Evolutionary conservation across 2,888 invertebrate genomes (phyloP).

Genomic region (Drosophila prolongata): DNA sequence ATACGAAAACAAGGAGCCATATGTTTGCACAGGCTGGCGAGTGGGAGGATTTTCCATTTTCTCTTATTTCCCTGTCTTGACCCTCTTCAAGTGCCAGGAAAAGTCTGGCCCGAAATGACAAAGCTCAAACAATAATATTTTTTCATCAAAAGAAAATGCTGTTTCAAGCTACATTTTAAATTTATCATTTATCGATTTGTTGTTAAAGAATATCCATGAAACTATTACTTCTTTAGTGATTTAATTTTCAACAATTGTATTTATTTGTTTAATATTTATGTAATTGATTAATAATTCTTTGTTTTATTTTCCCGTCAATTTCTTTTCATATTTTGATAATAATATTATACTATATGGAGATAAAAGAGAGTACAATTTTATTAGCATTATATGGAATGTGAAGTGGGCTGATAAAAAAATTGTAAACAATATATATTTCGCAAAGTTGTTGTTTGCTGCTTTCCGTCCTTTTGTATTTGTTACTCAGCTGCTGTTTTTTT

Average conservation of each 20-base stretch:
- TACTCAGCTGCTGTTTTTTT: constrained; percentile 3
- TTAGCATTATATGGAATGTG: too few relatives aligned
- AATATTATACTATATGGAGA: too few relatives aligned
- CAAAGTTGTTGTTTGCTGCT: background rate
- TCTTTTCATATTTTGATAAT: too few relatives aligned
- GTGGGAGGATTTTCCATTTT: background rate
- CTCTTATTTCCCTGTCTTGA: background rate
- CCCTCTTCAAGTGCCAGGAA: constrained; percentile 15
- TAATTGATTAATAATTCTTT: too few relatives aligned
- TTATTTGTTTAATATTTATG: too few relatives aligned
- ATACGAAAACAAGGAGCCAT: constrained; percentile 39
- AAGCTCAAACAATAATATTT: background rate
- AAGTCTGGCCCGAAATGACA: background rate
- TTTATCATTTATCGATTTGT: too few relatives aligned
- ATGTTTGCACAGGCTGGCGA: background rate
- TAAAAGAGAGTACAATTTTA: too few relatives aligned
- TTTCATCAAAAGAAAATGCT: background rate
- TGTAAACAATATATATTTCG: constrained; percentile 1
- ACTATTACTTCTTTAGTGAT: too few relatives aligned
- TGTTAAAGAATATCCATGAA: too few relatives aligned
- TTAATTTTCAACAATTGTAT: too few relatives aligned
- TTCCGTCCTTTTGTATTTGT: background rate
- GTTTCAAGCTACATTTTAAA: too few relatives aligned
- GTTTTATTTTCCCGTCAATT: background rate
- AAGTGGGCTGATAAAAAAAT: background rate